Percentiles rank a stretch among this genome's conserved stretches.
These are phyloP conservation scores for Agrochola lota DNA, from an alignment of 2,888 invertebrate species.

Conservation along the genomic window DNA sequence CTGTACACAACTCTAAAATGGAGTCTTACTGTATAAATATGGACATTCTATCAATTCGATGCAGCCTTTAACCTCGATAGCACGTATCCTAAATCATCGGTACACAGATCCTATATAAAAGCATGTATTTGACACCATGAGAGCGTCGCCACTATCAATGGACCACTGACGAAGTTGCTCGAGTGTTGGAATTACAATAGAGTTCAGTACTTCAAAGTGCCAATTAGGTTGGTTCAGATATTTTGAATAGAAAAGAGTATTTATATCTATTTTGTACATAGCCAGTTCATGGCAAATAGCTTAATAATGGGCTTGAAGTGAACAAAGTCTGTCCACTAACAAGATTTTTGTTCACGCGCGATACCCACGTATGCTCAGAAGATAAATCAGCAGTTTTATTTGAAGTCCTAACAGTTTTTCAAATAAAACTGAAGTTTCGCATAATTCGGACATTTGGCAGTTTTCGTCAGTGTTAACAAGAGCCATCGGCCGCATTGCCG, in stretches of 20 bases:
- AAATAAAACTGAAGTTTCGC: conserved; percentile 24
- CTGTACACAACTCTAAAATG: conserved; percentile 45
- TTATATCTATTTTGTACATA: conserved; percentile 48
- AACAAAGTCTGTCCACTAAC: background rate
- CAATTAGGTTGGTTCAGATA: conserved; percentile 24
- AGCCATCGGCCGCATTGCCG: conserved; percentile 59
- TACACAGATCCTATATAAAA: conserved; percentile 72
- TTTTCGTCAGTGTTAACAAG: conserved; percentile 35
- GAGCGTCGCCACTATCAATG: conserved; percentile 63
- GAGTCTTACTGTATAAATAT: conserved; percentile 50
- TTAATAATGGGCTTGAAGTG: conserved; percentile 12
- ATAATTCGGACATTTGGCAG: conserved; percentile 29
- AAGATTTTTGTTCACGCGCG: background rate
- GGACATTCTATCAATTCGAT: conserved; percentile 63
- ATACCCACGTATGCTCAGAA: conserved; percentile 8
- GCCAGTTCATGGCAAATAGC: conserved; percentile 6
- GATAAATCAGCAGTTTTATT: conserved; percentile 22
- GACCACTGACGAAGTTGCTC: conserved; percentile 45
- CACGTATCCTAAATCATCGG: conserved; percentile 67
- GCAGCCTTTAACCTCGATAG: conserved; percentile 58
- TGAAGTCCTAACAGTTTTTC: background rate
- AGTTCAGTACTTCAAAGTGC: conserved; percentile 3
- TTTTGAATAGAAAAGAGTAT: conserved; percentile 26
- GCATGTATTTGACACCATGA: conserved; percentile 66
- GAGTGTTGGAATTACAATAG: conserved; percentile 36